These are phyloP conservation scores for Coregonus sp. DNA, from an alignment of 2,797 vertebrate genomes.

Conservation along the genomic window DNA sequence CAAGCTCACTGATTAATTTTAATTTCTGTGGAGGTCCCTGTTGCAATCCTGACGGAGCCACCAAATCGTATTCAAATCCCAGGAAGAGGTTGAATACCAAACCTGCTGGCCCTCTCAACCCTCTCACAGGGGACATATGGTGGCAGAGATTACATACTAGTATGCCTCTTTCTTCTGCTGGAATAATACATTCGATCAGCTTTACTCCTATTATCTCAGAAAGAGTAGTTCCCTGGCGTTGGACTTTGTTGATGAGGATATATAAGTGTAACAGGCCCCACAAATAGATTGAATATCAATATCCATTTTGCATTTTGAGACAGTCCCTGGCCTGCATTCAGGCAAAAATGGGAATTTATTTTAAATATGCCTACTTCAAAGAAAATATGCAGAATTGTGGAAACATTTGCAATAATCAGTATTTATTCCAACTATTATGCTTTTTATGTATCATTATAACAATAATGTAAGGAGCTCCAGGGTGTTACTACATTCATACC, in stretches of 20 bases:
- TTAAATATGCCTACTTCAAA: no score
- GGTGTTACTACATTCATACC: constrained; percentile 5
- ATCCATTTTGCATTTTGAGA: background rate
- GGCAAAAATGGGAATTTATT: background rate
- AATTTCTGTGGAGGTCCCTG: constrained; percentile 43
- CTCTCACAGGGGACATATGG: constrained; percentile 28
- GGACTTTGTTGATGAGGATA: background rate
- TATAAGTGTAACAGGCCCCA: background rate
- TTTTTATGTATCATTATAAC: background rate
- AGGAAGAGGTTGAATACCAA: constrained; percentile 45
- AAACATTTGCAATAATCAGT: no score
- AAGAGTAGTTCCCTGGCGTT: background rate
- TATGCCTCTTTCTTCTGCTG: constrained; percentile 63
- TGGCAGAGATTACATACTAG: constrained; percentile 58
- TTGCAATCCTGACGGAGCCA: constrained; percentile 43
- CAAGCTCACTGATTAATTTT: constrained; percentile 37
- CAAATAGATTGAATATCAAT: background rate
- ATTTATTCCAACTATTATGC: no score
- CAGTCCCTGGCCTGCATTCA: background rate
- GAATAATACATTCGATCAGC: constrained; percentile 62
- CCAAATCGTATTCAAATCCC: constrained; percentile 54
- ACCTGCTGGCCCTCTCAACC: constrained; percentile 25
- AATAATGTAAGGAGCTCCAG: background rate
- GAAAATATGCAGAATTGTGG: no score
- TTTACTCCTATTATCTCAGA: constrained; percentile 39